A percentile compares a stretch with the other conserved stretches of the same genome.
Evolutionary conservation across 1,140 invertebrate genomes (phyloP).

Genomic region (Apis laboriosa): DNA sequence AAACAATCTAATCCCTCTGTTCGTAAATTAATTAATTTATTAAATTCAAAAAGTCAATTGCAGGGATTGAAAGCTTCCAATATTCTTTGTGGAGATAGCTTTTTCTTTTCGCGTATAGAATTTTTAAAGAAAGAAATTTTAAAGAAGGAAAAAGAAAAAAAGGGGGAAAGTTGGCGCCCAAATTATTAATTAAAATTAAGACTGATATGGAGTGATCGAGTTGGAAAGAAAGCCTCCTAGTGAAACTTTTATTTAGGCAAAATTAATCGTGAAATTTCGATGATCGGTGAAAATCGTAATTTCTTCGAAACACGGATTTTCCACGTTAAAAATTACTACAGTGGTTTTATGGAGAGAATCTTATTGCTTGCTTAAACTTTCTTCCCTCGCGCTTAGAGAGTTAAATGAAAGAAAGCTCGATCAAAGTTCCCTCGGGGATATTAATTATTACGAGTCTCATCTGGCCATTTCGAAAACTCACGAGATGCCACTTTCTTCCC

Average conservation of each 20-base stretch:
- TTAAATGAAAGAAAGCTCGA: constrained; percentile 7
- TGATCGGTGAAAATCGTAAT: background rate
- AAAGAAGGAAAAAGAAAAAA: too few species aligned
- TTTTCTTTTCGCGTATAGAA: too few species aligned
- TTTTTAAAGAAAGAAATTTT: too few species aligned
- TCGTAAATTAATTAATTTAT: too few species aligned
- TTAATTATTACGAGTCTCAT: background rate
- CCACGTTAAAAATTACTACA: background rate
- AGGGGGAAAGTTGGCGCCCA: too few species aligned
- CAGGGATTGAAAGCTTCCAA: too few species aligned
- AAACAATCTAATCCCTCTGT: too few species aligned
- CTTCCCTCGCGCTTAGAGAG: background rate
- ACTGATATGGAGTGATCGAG: background rate
- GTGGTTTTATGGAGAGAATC: background rate
- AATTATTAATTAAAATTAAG: too few species aligned
- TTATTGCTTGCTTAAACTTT: background rate
- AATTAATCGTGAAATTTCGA: background rate
- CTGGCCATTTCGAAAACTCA: background rate
- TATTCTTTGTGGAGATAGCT: too few species aligned
- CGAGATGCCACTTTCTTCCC: background rate
- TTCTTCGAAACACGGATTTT: background rate
- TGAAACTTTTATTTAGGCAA: background rate
- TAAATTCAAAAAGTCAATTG: too few species aligned
- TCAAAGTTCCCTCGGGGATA: constrained; percentile 5
- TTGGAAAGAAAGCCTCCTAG: background rate